Evolutionary conservation across 2,888 invertebrate genomes (phyloP).

Genomic region (Hoplodrina ambigua): DNA sequence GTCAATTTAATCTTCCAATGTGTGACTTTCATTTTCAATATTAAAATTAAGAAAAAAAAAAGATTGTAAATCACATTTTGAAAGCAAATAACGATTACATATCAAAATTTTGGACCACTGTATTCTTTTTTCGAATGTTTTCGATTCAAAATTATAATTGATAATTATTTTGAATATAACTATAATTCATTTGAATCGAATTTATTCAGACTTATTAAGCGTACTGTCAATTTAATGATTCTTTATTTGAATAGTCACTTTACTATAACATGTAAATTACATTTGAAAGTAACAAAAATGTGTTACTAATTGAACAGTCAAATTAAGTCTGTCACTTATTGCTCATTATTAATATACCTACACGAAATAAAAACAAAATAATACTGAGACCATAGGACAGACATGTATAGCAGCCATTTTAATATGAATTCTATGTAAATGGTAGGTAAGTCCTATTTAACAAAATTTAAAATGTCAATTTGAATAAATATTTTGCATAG

Average conservation of each 20-base stretch:
- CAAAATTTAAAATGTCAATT: slow-evolving; percentile 3
- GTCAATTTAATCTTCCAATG: slow-evolving; percentile 72
- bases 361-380: slow-evolving; percentile 5
- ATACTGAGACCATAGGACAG: neutral
- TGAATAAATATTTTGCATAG: slow-evolving; percentile 26
- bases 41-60: slow-evolving; percentile 37
- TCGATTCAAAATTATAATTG: neutral
- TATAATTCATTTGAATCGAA: slow-evolving; percentile 9
- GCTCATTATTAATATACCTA: slow-evolving; percentile 39
- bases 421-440: neutral
- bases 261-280: neutral
- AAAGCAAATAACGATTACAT: slow-evolving; percentile 10
- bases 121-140: neutral
- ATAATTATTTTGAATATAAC: neutral
- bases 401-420: neutral
- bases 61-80: slow-evolving; percentile 34
- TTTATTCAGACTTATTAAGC: neutral
- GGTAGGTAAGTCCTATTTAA: neutral
- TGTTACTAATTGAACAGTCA: slow-evolving; percentile 15
- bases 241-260: neutral
- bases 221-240: neutral
- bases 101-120: slow-evolving; percentile 30
- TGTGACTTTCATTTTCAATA: slow-evolving; percentile 60
- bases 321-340: slow-evolving; percentile 36
- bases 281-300: slow-evolving; percentile 6